Evolutionary conservation across 2,888 invertebrate species (phyloP).

Genomic region (Morinoia aosen): DNA sequence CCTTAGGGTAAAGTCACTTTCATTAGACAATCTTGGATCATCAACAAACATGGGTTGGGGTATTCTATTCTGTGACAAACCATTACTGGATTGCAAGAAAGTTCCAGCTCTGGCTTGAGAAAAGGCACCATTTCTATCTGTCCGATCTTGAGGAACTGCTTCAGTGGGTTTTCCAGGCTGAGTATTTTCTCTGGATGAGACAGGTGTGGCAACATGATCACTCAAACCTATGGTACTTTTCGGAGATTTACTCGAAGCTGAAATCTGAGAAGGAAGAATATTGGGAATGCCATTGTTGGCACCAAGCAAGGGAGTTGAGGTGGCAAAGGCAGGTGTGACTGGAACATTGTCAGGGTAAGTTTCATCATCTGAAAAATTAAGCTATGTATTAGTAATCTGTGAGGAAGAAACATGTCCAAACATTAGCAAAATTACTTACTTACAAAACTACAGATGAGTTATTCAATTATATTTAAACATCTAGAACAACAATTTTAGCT

Average conservation of each 20-base stretch:
- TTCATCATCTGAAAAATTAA: background rate
- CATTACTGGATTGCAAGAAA: background rate
- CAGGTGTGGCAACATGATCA: background rate
- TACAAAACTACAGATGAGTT: too few relatives aligned
- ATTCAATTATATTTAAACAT: too few relatives aligned
- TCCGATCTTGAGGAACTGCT: background rate
- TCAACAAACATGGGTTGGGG: background rate
- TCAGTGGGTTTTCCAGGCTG: background rate
- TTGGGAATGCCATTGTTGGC: background rate
- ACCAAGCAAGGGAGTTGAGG: background rate
- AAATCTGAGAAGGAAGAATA: background rate
- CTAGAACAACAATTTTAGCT: too few relatives aligned
- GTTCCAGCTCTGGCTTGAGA: background rate
- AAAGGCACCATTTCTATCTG: background rate
- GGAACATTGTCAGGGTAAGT: background rate
- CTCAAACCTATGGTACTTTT: background rate
- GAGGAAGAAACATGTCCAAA: background rate
- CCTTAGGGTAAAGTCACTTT: constrained; percentile 21
- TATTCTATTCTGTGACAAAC: background rate
- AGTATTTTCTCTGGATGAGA: background rate
- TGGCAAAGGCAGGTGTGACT: background rate
- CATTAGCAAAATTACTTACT: too few relatives aligned
- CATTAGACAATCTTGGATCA: constrained; percentile 23
- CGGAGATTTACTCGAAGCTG: background rate
- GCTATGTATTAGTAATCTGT: background rate